These are phyloP conservation scores for Monodelphis domestica DNA, from an alignment of 2,797 vertebrate genomes.

Conservation along the genomic window DNA sequence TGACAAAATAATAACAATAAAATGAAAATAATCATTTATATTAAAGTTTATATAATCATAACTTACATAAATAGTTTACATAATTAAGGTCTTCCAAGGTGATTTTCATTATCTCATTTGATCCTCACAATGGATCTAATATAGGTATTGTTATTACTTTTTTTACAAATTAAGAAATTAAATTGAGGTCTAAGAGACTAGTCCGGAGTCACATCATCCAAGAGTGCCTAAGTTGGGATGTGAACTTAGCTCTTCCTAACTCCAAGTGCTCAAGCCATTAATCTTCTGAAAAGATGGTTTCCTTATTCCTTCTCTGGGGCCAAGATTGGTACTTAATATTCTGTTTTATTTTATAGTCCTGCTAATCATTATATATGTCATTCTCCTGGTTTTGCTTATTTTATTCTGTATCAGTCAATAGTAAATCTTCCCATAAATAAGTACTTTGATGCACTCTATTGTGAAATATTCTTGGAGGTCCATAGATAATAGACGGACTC, in stretches of 20 bases:
- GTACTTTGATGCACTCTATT: neutral
- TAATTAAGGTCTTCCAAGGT: too few species aligned
- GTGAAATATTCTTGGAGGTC: neutral
- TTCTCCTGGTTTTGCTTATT: neutral
- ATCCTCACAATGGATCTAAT: too few species aligned
- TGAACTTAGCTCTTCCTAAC: conserved; percentile 12
- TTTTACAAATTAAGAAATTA: conserved; percentile 32
- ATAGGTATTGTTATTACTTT: neutral
- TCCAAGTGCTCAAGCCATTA: neutral
- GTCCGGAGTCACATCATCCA: neutral
- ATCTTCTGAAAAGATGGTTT: too few species aligned
- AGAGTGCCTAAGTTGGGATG: neutral
- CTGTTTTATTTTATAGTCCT: neutral
- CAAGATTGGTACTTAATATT: neutral
- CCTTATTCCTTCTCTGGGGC: too few species aligned
- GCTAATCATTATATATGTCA: too few species aligned
- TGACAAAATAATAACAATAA: too few species aligned
- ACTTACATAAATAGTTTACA: too few species aligned
- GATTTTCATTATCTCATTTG: too few species aligned
- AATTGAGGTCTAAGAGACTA: neutral
- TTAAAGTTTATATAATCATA: too few species aligned
- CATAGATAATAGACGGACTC: neutral
- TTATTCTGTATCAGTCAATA: neutral
- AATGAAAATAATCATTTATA: too few species aligned
- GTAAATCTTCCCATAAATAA: neutral